Percentiles rank a stretch among this genome's conserved stretches.
Evolutionary conservation across 2,797 vertebrate genomes (phyloP).

Genomic region (Ctenochaetus hawaiiensis): DNA sequence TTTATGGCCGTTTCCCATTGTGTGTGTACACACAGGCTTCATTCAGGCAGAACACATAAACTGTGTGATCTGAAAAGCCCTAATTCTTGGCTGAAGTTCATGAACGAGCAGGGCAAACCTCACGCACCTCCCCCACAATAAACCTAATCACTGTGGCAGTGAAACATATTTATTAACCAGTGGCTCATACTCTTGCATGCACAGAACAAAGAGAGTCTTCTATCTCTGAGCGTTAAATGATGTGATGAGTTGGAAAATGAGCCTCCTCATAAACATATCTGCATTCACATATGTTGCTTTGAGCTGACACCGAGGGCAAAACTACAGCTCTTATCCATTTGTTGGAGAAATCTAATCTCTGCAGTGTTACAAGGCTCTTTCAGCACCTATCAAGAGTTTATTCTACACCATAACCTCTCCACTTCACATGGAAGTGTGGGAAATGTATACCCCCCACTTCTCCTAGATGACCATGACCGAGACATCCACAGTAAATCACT

Average conservation of each 20-base stretch:
- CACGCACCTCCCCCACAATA: conserved; percentile 57
- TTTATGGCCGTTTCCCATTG: conserved; percentile 68
- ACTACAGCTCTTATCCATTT: conserved; percentile 21
- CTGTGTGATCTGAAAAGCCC: conserved; percentile 66
- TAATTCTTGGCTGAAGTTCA: conserved; percentile 70
- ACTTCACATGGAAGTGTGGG: conserved; percentile 71
- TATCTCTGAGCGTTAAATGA: conserved; percentile 3
- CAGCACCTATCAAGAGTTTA: conserved; percentile 63
- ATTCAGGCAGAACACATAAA: conserved; percentile 71
- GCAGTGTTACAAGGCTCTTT: conserved; percentile 56
- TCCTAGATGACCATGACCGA: conserved; percentile 74
- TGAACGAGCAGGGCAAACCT: conserved; percentile 60
- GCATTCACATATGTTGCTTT: background rate
- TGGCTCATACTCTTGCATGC: background rate
- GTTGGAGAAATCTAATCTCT: conserved; percentile 44
- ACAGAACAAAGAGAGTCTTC: conserved; percentile 16
- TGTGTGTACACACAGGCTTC: conserved; percentile 66
- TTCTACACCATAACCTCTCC: conserved; percentile 57
- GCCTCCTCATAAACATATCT: conserved; percentile 6
- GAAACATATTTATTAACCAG: conserved; percentile 54
- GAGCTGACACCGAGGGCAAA: conserved; percentile 5
- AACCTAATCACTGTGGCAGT: conserved; percentile 60
- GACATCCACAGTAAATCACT: conserved; percentile 78
- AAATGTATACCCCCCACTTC: conserved; percentile 70
- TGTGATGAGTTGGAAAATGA: conserved; percentile 16